Percentiles rank a stretch among this genome's conserved stretches.
phyloP scores from a whole-genome alignment of 2,113 vertebrate genomes.

The Eurystomus gularis region DNA sequence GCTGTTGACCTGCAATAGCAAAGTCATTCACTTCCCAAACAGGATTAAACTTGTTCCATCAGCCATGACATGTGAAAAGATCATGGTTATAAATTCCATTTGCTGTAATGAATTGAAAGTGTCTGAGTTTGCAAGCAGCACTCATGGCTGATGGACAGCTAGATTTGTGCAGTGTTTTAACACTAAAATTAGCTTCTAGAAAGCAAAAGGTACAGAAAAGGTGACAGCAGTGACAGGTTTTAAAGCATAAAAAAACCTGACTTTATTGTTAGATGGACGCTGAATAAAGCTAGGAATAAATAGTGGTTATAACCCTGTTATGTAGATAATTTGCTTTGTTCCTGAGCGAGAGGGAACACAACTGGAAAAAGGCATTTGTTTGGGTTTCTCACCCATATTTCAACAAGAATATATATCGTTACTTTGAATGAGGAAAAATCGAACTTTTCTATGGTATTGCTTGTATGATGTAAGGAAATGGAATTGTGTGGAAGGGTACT shows the following conservation, averaged over 20 bases:
- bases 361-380: background rate
- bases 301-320: background rate
- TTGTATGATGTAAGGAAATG: background rate
- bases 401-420: background rate
- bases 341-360: background rate
- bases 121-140: background rate
- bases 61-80: slow-evolving; percentile 37
- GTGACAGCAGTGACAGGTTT: background rate
- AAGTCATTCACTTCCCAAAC: slow-evolving; percentile 40
- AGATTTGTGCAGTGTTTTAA: slow-evolving; percentile 17
- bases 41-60: slow-evolving; percentile 59
- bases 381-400: background rate
- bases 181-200: background rate
- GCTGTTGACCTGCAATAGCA: slow-evolving; percentile 19
- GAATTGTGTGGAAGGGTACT: background rate
- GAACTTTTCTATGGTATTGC: background rate
- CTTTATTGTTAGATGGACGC: slow-evolving; percentile 6
- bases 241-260: background rate
- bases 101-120: slow-evolving; percentile 50
- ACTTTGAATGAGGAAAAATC: background rate
- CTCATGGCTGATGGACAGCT: background rate
- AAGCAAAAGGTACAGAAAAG: slow-evolving; percentile 12
- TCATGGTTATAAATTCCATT: slow-evolving; percentile 38
- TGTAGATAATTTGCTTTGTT: background rate
- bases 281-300: background rate